phyloP scores from a whole-genome alignment of 2,888 invertebrate species.

The Digitonthophagus gazella region DNA sequence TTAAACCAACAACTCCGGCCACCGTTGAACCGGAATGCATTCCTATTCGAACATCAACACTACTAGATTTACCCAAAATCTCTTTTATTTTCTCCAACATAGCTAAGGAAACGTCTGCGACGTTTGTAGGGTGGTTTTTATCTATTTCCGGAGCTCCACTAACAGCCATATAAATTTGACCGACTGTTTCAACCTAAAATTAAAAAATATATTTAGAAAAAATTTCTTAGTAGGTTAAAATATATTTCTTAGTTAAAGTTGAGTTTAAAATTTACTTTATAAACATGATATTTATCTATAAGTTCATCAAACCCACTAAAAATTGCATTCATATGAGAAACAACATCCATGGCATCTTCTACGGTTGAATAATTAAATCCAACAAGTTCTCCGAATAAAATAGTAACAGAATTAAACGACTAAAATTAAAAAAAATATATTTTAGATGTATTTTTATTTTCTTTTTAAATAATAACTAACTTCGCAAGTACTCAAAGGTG shows the following conservation, averaged over 20 bases:
- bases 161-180: conserved; percentile 87
- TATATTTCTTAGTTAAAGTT: too few species aligned
- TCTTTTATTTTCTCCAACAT: conserved; percentile 68
- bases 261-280: conserved; percentile 65
- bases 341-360: conserved; percentile 72
- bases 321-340: conserved; percentile 80
- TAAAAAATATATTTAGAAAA: not conserved
- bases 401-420: conserved; percentile 75
- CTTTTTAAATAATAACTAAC: conserved; percentile 48
- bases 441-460: not conserved
- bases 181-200: conserved; percentile 88
- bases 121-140: conserved; percentile 72
- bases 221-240: not conserved
- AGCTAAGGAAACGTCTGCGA: conserved; percentile 76
- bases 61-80: conserved; percentile 60
- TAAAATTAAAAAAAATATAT: conserved; percentile 43
- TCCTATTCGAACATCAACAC: conserved; percentile 65
- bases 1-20: conserved; percentile 82
- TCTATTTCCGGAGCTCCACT: conserved; percentile 82
- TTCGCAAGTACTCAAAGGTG: conserved; percentile 78
- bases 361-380: conserved; percentile 60
- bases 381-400: conserved; percentile 74
- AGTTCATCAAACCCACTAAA: conserved; percentile 82
- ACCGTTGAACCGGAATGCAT: conserved; percentile 87
- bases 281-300: conserved; percentile 80